Evolutionary conservation across 2,113 vertebrate species (phyloP).

Genomic region (Phrynocephalus versicolor): DNA sequence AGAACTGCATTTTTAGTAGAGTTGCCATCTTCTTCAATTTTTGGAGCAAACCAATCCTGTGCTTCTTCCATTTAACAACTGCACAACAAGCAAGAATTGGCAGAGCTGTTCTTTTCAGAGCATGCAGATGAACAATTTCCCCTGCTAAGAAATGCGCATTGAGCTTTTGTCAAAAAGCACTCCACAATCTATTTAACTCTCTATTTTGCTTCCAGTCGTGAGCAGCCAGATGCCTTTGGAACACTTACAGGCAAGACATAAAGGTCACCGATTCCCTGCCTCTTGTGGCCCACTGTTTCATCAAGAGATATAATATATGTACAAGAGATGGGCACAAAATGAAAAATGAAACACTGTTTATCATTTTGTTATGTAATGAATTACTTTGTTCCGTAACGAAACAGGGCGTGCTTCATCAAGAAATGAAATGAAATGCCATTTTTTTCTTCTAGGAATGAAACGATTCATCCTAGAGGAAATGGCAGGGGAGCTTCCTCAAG

Average conservation of each 20-base stretch:
- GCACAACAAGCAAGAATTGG: not conserved
- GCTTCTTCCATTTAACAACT: not conserved
- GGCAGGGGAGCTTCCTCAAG: no score
- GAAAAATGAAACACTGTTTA: no score
- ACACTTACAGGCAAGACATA: not conserved
- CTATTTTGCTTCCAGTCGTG: not conserved
- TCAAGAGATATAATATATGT: not conserved
- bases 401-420: no score
- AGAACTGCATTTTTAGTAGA: not conserved
- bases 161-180: not conserved
- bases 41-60: not conserved
- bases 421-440: no score
- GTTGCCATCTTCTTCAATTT: not conserved
- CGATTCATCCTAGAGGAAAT: no score
- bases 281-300: no score
- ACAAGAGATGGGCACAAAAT: no score
- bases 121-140: not conserved
- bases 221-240: not conserved
- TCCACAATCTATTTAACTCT: not conserved
- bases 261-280: not conserved
- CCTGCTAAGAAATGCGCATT: not conserved
- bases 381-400: no score
- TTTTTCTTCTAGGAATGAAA: no score
- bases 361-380: no score
- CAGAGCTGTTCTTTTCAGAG: not conserved